Evolutionary conservation across 2,888 invertebrate species (phyloP).

Genomic region (Linnaemya tessellans): DNA sequence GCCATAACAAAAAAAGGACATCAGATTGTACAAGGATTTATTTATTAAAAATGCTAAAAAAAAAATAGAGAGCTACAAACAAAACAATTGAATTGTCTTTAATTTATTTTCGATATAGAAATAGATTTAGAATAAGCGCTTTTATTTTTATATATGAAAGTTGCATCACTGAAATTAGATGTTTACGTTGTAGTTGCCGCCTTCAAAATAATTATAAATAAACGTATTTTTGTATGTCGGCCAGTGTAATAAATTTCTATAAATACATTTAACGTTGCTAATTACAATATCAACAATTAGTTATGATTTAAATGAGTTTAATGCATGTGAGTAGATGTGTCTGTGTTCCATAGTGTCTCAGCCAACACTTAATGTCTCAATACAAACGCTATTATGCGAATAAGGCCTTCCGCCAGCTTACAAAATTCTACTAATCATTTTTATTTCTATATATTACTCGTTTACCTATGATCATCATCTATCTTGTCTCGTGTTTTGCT

Average conservation of each 20-base stretch:
- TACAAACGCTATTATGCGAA: constrained; percentile 19
- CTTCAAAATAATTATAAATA: too few relatives aligned
- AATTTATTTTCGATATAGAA: too few relatives aligned
- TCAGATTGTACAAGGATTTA: too few relatives aligned
- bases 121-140: too few relatives aligned
- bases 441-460: background rate
- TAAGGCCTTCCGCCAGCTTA: constrained; percentile 10
- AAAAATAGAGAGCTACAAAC: too few relatives aligned
- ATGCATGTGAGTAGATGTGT: background rate
- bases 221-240: background rate
- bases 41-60: too few relatives aligned
- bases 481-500: background rate
- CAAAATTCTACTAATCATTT: constrained; percentile 4
- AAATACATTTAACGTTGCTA: background rate
- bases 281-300: background rate
- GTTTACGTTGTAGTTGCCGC: too few relatives aligned
- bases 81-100: too few relatives aligned
- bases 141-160: too few relatives aligned
- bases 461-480: constrained; percentile 10
- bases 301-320: background rate
- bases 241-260: background rate
- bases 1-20: too few relatives aligned
- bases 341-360: constrained; percentile 19
- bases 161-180: too few relatives aligned
- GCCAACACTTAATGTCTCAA: constrained; percentile 1